phyloP scores from a whole-genome alignment of 2,113 vertebrate genomes.

The Oxygymnocypris stewartii region DNA sequence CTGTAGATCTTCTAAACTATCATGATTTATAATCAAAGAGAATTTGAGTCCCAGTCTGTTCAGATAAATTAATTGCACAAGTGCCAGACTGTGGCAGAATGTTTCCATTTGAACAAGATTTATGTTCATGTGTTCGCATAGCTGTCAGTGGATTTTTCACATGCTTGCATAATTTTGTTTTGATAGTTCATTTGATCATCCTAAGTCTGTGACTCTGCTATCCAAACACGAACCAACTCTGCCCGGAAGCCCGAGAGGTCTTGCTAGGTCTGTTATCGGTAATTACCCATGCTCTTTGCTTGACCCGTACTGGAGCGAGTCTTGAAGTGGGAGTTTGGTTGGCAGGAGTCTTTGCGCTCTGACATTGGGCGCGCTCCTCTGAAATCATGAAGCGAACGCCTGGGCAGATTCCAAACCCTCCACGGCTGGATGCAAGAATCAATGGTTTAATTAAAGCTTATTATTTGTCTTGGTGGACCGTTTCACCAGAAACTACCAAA shows the following conservation, averaged over 20 bases:
- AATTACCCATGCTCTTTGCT: constrained; percentile 40
- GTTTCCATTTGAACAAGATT: neutral
- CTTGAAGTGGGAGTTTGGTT: constrained; percentile 54
- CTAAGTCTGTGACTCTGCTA: constrained; percentile 5
- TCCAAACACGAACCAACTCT: neutral
- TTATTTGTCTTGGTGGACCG: constrained; percentile 29
- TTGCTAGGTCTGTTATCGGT: constrained; percentile 32
- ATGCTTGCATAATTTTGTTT: neutral
- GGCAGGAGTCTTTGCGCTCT: constrained; percentile 15
- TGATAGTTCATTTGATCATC: neutral
- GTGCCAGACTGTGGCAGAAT: neutral
- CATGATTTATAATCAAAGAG: neutral
- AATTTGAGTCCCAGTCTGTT: neutral
- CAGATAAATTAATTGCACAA: neutral
- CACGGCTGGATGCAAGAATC: constrained; percentile 28
- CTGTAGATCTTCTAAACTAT: neutral
- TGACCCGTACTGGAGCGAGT: constrained; percentile 24
- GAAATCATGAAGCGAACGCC: neutral
- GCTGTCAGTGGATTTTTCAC: neutral
- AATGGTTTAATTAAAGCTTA: constrained; percentile 37
- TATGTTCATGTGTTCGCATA: neutral
- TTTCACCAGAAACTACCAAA: neutral
- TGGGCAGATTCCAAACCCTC: constrained; percentile 18
- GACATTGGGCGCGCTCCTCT: constrained; percentile 20
- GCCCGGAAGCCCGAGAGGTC: neutral